A percentile compares a stretch with the other conserved stretches of the same genome.
Conservation (phyloP, 2,113 vertebrate genomes). For the Nyctereutes procyonoides region DNA sequence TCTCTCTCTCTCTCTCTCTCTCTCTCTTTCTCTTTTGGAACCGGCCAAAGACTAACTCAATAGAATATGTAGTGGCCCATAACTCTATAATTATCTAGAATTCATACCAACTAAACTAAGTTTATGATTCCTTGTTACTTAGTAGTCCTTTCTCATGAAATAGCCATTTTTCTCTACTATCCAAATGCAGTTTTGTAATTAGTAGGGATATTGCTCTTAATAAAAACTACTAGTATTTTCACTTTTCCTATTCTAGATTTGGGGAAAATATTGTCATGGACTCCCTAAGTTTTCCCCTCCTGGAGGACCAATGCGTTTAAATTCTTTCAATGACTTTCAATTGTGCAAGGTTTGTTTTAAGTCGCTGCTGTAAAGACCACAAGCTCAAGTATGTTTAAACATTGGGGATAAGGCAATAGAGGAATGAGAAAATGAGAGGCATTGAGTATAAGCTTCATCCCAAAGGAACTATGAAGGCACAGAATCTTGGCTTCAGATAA, state of each 20-base stretch:
- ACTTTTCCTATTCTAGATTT: background rate
- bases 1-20: background rate
- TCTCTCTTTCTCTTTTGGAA: background rate
- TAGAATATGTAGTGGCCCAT: background rate
- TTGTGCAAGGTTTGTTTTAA: background rate
- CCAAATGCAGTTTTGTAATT: background rate
- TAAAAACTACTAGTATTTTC: background rate
- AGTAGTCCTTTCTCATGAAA: background rate
- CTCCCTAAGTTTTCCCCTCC: background rate
- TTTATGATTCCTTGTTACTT: background rate
- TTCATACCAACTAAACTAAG: background rate
- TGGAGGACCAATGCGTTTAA: background rate
- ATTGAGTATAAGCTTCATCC: background rate
- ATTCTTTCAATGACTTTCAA: background rate
- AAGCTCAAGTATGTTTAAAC: constrained; percentile 22
- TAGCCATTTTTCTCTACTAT: background rate
- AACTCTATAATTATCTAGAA: background rate
- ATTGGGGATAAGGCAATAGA: background rate
- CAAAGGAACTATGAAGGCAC: background rate
- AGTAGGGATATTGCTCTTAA: background rate
- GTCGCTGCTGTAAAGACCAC: background rate
- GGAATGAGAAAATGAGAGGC: background rate
- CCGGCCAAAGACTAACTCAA: background rate
- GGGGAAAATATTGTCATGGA: background rate
- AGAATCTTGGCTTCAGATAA: background rate